These are phyloP conservation scores for Lagodon rhomboides DNA, from an alignment of 2,797 vertebrate genomes.

Conservation along the genomic window DNA sequence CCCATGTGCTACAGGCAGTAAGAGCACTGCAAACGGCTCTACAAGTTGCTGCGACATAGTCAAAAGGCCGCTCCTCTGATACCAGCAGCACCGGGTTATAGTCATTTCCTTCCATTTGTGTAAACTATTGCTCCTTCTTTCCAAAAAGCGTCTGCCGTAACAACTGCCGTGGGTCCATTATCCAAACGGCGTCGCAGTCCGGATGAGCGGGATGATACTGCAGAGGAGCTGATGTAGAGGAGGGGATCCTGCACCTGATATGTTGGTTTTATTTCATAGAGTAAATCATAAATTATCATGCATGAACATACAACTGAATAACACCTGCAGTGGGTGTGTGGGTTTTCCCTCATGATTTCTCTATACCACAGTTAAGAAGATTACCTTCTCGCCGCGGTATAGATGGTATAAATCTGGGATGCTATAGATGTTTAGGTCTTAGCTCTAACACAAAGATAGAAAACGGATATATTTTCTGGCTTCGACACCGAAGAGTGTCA, in stretches of 20 bases:
- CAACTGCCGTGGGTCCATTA: slow-evolving; percentile 8
- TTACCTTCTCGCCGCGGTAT: too few species aligned
- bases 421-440: too few species aligned
- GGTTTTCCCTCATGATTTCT: too few species aligned
- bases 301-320: background rate
- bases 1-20: background rate
- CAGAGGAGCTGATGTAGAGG: background rate
- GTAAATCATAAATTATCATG: background rate
- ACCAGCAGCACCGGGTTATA: slow-evolving; percentile 6
- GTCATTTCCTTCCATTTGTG: slow-evolving; percentile 19
- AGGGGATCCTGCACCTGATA: background rate
- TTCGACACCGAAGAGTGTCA: too few species aligned
- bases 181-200: background rate
- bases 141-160: slow-evolving; percentile 13
- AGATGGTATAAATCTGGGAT: too few species aligned
- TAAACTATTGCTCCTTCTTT: slow-evolving; percentile 2
- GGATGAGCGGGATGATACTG: background rate
- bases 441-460: too few species aligned
- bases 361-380: too few species aligned
- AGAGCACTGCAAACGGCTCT: background rate
- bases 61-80: slow-evolving; percentile 5
- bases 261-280: too few species aligned
- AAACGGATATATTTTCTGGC: too few species aligned
- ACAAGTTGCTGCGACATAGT: background rate
- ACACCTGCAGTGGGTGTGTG: background rate